Conservation (phyloP, 2,113 vertebrate species). For the Tragelaphus imberbis region DNA sequence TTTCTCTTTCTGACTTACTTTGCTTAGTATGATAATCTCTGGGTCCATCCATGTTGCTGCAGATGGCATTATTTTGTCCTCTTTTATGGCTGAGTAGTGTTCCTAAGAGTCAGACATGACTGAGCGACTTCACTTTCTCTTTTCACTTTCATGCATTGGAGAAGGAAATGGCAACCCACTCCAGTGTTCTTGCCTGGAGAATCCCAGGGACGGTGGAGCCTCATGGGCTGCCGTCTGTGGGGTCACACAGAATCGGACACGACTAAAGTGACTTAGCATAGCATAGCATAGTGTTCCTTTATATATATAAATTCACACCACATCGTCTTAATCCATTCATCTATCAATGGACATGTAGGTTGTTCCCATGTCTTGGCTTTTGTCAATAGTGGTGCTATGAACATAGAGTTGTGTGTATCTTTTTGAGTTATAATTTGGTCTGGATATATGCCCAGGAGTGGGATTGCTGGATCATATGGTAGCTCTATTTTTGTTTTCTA, state of each 20-base stretch:
- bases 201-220: no score
- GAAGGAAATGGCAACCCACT: no score
- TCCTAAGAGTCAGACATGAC: no score
- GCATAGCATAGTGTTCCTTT: background rate
- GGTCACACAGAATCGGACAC: no score
- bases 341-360: background rate
- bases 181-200: no score
- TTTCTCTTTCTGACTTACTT: background rate
- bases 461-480: background rate
- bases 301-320: background rate
- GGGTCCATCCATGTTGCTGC: background rate
- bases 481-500: background rate
- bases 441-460: background rate
- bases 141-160: no score
- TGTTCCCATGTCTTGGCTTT: background rate
- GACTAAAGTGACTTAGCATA: no score
- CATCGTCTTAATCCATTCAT: background rate
- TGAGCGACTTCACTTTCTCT: no score
- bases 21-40: background rate
- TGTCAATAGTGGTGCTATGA: background rate
- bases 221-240: no score
- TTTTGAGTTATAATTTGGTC: background rate
- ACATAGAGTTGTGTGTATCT: background rate
- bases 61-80: background rate
- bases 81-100: background rate